Percentiles rank a stretch among this genome's conserved stretches.
Evolutionary conservation across 2,888 invertebrate species (phyloP).

Genomic region (Cheilosia vernalis): DNA sequence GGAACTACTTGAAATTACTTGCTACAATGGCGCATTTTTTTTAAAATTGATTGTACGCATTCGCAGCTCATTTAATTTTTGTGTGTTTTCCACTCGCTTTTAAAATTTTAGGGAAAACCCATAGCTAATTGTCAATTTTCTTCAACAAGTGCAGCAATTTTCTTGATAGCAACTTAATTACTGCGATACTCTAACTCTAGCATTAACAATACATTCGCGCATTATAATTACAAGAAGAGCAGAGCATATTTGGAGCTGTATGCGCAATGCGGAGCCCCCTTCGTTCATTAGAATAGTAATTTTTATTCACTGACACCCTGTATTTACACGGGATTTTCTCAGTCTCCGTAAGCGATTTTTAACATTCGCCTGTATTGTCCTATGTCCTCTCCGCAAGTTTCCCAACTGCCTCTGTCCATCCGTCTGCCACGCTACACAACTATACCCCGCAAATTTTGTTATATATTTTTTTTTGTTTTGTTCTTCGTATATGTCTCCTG

Average conservation of each 20-base stretch:
- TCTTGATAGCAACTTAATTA: no score
- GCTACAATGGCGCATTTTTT: no score
- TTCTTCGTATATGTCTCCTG: constrained; percentile 56
- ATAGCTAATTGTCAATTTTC: no score
- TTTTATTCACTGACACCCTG: constrained; percentile 43
- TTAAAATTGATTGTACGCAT: no score
- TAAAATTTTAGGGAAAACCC: no score
- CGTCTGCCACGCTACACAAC: constrained; percentile 3
- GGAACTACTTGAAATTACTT: not conserved
- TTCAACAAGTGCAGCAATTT: no score
- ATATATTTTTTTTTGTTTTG: constrained; percentile 21
- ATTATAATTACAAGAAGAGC: no score
- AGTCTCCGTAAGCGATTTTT: constrained; percentile 53
- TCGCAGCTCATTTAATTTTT: no score
- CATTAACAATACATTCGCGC: no score
- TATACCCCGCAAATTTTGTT: constrained; percentile 2
- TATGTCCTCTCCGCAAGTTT: constrained; percentile 32
- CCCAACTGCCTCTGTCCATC: constrained; percentile 22
- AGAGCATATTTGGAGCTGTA: no score
- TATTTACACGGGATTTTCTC: constrained; percentile 3
- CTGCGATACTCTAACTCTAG: no score
- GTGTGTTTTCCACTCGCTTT: no score
- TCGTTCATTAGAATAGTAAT: not conserved
- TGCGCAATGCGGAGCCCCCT: not conserved
- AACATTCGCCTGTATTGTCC: constrained; percentile 49